These are phyloP conservation scores for Athetis lepigone DNA, from an alignment of 2,888 invertebrate genomes.

Conservation along the genomic window DNA sequence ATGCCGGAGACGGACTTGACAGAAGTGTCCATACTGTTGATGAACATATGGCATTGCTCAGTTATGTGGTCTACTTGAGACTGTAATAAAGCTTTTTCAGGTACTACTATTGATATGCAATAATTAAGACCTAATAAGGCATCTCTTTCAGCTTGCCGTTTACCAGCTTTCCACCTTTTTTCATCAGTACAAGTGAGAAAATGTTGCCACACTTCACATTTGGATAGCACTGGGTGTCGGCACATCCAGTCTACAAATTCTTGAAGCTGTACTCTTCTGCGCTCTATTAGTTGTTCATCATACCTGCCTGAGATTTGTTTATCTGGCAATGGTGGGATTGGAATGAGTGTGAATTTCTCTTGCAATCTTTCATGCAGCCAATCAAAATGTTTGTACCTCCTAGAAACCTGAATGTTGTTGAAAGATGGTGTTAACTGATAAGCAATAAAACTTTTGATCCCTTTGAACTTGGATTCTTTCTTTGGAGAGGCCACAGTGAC, in stretches of 20 bases:
- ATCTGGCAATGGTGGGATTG: conserved; percentile 99
- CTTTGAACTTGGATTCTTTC: conserved; percentile 99
- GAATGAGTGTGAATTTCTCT: conserved; percentile 98
- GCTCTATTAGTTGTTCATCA: conserved; percentile 99
- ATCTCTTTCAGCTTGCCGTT: conserved; percentile 98
- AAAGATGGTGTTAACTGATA: conserved; percentile 99
- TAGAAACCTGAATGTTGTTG: conserved; percentile 97
- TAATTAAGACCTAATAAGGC: conserved; percentile 97
- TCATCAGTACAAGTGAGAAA: conserved; percentile 99
- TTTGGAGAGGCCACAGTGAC: conserved; percentile 98
- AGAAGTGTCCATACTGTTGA: conserved; percentile 96
- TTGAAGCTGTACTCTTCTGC: conserved; percentile 97
- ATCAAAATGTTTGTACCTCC: conserved; percentile 99
- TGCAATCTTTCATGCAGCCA: conserved; percentile 98
- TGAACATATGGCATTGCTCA: conserved; percentile 95
- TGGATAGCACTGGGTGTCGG: conserved; percentile 98
- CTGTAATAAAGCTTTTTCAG: conserved; percentile 94
- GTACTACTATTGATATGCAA: conserved; percentile 96
- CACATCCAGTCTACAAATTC: conserved; percentile 99
- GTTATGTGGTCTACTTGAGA: conserved; percentile 95
- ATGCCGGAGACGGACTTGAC: conserved; percentile 95
- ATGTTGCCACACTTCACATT: conserved; percentile 98
- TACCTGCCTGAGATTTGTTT: conserved; percentile 99
- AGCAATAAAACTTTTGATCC: conserved; percentile 99
- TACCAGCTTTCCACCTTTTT: conserved; percentile 99